Evolutionary conservation across 1,140 invertebrate genomes (phyloP), one percentile per base, ranked within the genome.

Genomic region (Drosophila kikkawai): DNA sequence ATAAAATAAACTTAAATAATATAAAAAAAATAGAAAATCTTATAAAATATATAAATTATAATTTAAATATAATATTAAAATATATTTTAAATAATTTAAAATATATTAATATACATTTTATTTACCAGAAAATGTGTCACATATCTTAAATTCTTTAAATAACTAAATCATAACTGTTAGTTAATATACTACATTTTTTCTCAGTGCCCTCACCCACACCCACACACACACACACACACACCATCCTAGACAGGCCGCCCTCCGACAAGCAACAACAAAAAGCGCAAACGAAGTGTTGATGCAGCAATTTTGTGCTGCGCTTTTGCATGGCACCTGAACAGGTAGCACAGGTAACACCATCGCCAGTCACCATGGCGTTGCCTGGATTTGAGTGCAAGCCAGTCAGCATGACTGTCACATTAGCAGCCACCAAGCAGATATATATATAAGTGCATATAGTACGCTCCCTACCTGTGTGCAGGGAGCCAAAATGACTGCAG

Each of bases 361-460:
- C 56, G 41, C 39, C 26, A 64, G 61, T 64, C 53, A 58, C 61
- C 61, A 41, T 59, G 53, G 61, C 55, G 74, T 19, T 63, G 67
- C 47, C 57, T 57, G 56, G 80, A 76, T 80, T 88, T 79, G 71
- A 78, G 80, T 80, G 77, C 84, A 90, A 90, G 66, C 80, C 84
- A 87, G 80, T 88, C 83, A 88, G 84, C 84, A 80, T 88, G 84
- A 88, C 85, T 88, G 85, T 88, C 85, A 88, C 85, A 88, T 88
- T 90, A 88, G 85, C 80, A 80, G 77, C 66, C 75, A 79, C 69
- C 60, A 50, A 79, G 37, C 39, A 68, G 45, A 68, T 75, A 61
- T 55, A 63, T 42, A 19, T 42, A 68, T 39, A 82, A 17, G 50
- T 36, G 61, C 50, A 73, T 19, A 63, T 9, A 60, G 48, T 51